These are phyloP conservation scores for Chamaetylas fuelleborni DNA, from an alignment of 2,113 vertebrate species.

Conservation along the genomic window DNA sequence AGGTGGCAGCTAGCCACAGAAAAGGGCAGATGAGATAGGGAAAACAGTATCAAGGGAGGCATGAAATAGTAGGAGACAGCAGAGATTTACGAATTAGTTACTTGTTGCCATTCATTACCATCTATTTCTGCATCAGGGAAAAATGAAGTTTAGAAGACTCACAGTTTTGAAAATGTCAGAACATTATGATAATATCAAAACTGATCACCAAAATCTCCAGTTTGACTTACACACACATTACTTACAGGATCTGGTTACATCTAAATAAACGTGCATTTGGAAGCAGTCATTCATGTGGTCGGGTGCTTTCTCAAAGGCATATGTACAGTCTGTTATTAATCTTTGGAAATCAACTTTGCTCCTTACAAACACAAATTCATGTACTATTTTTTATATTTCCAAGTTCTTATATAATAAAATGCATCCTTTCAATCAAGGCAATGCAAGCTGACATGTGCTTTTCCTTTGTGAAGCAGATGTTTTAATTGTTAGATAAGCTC, in stretches of 20 bases:
- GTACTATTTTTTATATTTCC: slow-evolving; percentile 1
- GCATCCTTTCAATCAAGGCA: slow-evolving; percentile 5
- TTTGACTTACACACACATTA: slow-evolving; percentile 29
- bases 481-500: slow-evolving; percentile 55
- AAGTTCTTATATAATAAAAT: slow-evolving; percentile 56
- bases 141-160: slow-evolving; percentile 23
- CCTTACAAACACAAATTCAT: not conserved
- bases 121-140: not conserved
- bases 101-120: not conserved
- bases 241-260: slow-evolving; percentile 39
- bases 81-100: not conserved
- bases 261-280: slow-evolving; percentile 60
- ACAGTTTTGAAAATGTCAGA: slow-evolving; percentile 8
- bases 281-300: slow-evolving; percentile 40
- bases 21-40: slow-evolving; percentile 7
- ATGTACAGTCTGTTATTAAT: slow-evolving; percentile 45
- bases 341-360: slow-evolving; percentile 34
- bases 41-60: not conserved
- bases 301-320: slow-evolving; percentile 31
- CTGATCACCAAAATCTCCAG: not conserved
- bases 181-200: not conserved
- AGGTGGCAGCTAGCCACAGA: slow-evolving; percentile 6
- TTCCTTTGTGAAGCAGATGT: slow-evolving; percentile 36
- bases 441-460: not conserved
- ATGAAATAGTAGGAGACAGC: not conserved